Evolutionary conservation across 2,113 vertebrate species (phyloP).

Genomic region (Acanthisitta chloris): DNA sequence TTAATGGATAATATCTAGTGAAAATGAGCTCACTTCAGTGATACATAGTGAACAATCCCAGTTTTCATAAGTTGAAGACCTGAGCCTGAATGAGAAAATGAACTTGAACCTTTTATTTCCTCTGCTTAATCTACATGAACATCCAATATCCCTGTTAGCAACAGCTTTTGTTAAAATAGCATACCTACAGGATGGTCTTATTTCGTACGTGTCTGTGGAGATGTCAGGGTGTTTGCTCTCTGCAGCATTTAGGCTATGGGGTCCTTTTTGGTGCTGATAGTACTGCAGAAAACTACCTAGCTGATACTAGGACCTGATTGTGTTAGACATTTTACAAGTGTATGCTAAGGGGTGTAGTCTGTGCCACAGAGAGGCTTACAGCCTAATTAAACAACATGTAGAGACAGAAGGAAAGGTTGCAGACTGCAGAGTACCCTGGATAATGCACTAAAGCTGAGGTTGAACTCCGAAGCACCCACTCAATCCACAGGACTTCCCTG

Average conservation of each 20-base stretch:
- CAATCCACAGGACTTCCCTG: background rate
- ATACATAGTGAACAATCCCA: background rate
- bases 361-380: background rate
- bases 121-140: background rate
- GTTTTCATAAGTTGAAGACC: background rate
- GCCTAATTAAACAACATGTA: background rate
- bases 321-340: background rate
- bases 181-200: background rate
- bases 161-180: background rate
- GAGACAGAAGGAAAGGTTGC: background rate
- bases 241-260: background rate
- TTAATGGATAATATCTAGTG: background rate
- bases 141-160: background rate
- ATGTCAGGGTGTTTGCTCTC: background rate
- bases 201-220: rapidly evolving
- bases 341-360: background rate
- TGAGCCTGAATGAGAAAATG: background rate
- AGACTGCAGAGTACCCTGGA: background rate
- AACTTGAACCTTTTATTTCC: background rate
- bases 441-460: background rate
- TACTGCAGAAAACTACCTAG: background rate
- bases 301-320: background rate
- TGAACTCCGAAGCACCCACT: background rate
- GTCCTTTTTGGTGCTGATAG: background rate
- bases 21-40: background rate